Conservation (phyloP, 1,140 invertebrate genomes). For the Tetraneura akinire region DNA sequence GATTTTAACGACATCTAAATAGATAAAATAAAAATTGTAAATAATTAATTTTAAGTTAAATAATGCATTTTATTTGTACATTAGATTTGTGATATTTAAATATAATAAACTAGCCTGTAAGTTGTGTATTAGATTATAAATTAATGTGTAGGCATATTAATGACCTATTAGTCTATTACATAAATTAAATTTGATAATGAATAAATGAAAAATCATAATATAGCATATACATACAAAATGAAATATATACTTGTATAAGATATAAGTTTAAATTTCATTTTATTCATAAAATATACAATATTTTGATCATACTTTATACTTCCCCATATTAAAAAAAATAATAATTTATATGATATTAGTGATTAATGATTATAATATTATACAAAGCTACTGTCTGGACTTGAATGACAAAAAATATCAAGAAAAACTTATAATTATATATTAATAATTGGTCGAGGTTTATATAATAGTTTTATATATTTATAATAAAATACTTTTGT, state of each 20-base stretch:
- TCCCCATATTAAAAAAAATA: slow-evolving; percentile 9
- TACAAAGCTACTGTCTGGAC: slow-evolving; percentile 26
- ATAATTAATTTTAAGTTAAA: too few species aligned
- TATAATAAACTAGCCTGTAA: too few species aligned
- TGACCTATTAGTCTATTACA: too few species aligned
- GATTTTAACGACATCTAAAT: too few species aligned
- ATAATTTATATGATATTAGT: slow-evolving; percentile 4
- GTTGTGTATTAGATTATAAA: too few species aligned
- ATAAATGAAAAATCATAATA: too few species aligned
- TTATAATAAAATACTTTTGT: neutral
- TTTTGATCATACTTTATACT: slow-evolving; percentile 30
- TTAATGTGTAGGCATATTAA: too few species aligned
- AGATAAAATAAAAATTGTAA: too few species aligned
- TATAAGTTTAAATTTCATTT: slow-evolving; percentile 27
- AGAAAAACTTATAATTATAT: neutral
- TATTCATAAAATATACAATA: slow-evolving; percentile 48
- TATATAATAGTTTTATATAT: too few species aligned
- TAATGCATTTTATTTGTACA: too few species aligned
- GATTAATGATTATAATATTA: slow-evolving; percentile 26
- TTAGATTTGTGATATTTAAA: too few species aligned
- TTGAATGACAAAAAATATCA: slow-evolving; percentile 3
- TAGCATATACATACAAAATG: neutral
- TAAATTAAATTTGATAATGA: too few species aligned
- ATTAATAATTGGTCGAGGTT: slow-evolving; percentile 16
- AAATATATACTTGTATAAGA: slow-evolving; percentile 7